Evolutionary conservation across 2,888 invertebrate species (phyloP).

Genomic region (Sepioteuthis lessoniana): DNA sequence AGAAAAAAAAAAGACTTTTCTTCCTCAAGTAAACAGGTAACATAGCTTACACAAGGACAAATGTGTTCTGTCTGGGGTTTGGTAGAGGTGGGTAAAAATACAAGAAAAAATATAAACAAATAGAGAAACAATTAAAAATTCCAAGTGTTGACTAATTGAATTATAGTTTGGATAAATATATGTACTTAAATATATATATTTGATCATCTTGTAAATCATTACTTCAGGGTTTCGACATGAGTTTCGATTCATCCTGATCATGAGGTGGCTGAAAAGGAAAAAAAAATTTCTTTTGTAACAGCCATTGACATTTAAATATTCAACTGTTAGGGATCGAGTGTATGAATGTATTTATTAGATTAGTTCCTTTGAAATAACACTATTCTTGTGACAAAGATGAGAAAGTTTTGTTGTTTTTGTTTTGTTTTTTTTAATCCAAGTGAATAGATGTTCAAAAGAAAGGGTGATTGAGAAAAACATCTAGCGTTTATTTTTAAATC

Average conservation of each 20-base stretch:
- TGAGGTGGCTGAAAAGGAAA: not conserved
- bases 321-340: too few species aligned
- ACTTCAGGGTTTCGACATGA: not conserved
- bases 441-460: too few species aligned
- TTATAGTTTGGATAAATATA: not conserved
- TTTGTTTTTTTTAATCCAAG: too few species aligned
- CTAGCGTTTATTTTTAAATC: too few species aligned
- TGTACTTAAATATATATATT: not conserved
- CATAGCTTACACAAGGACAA: not conserved
- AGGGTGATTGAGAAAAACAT: too few species aligned
- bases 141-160: conserved; percentile 6
- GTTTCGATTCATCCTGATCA: conserved; percentile 9
- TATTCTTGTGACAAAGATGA: too few species aligned
- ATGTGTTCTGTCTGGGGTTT: not conserved
- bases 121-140: not conserved
- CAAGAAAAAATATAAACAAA: not conserved
- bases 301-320: too few species aligned
- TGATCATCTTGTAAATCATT: too few species aligned
- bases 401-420: too few species aligned
- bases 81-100: not conserved
- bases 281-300: too few species aligned
- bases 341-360: too few species aligned
- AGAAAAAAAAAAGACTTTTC: not conserved
- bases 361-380: too few species aligned
- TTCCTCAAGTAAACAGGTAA: not conserved